Percentiles rank a stretch among this genome's conserved stretches.
Evolutionary conservation across 2,113 vertebrate genomes (phyloP).

Genomic region (Engraulis encrasicolus): DNA sequence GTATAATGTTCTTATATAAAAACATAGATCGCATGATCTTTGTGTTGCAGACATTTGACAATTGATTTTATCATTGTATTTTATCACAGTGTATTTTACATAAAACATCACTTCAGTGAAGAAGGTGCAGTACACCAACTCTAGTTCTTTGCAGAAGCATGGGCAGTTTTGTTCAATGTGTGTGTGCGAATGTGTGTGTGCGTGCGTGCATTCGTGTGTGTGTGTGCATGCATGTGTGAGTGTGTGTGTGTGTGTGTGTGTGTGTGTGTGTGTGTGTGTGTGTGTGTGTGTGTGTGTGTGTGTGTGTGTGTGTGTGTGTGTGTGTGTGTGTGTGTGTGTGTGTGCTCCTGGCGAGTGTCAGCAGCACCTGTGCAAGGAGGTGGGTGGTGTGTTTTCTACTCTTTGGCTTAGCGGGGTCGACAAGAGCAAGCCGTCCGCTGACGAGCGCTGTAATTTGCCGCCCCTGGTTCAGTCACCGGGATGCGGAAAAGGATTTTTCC

Average conservation of each 20-base stretch:
- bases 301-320: constrained; percentile 14
- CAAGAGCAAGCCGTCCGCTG: background rate
- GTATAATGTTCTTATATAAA: background rate
- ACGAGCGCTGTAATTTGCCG: constrained; percentile 13
- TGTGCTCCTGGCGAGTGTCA: background rate
- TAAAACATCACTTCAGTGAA: background rate
- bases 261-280: background rate
- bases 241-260: background rate
- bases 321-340: background rate
- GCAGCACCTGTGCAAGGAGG: background rate
- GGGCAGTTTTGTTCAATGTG: background rate
- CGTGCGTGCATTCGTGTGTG: background rate
- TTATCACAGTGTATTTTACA: background rate
- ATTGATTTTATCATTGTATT: background rate
- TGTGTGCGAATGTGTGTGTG: background rate
- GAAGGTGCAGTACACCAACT: background rate
- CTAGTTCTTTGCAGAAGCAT: background rate
- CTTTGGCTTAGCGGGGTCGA: background rate
- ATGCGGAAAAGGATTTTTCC: background rate
- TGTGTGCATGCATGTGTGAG: background rate
- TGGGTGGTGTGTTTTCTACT: background rate
- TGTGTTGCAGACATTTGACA: background rate
- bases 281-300: constrained; percentile 4
- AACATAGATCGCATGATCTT: background rate
- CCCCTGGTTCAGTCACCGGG: constrained; percentile 5